Evolutionary conservation across 1,140 invertebrate species (phyloP).

Genomic region (Asobara japonica): DNA sequence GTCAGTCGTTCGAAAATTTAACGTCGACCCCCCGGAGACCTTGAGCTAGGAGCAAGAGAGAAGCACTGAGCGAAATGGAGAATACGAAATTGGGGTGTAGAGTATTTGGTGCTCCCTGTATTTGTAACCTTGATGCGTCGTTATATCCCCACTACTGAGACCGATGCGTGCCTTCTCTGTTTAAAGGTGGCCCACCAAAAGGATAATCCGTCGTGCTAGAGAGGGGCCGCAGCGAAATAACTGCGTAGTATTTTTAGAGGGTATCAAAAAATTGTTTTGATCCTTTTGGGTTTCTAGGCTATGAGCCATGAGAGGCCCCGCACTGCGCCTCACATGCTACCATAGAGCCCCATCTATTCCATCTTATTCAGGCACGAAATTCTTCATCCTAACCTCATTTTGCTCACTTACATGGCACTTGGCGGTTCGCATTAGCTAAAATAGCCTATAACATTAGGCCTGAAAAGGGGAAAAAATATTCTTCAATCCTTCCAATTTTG

Average conservation of each 20-base stretch:
- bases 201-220: conserved; percentile 52
- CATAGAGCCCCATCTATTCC: not conserved
- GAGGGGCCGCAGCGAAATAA: conserved; percentile 8
- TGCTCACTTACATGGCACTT: no score
- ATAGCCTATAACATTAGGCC: no score
- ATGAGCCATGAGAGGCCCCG: conserved; percentile 51
- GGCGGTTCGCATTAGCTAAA: no score
- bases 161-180: not conserved
- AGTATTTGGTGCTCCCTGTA: not conserved
- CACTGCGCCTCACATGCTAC: not conserved
- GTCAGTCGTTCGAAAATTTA: conserved; percentile 52
- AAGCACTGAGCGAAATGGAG: not conserved
- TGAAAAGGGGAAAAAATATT: no score
- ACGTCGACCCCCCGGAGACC: conserved; percentile 27
- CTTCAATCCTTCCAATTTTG: no score
- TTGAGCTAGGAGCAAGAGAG: conserved; percentile 1
- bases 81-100: conserved; percentile 38
- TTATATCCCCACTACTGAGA: conserved; percentile 8
- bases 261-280: conserved; percentile 63
- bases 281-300: conserved; percentile 63
- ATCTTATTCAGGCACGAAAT: not conserved
- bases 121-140: conserved; percentile 8
- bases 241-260: conserved; percentile 38
- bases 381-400: no score
- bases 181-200: conserved; percentile 33